Evolutionary conservation across 2,888 invertebrate genomes (phyloP), one percentile per base, ranked within the genome.

Genomic region (Lottia gigantea): DNA sequence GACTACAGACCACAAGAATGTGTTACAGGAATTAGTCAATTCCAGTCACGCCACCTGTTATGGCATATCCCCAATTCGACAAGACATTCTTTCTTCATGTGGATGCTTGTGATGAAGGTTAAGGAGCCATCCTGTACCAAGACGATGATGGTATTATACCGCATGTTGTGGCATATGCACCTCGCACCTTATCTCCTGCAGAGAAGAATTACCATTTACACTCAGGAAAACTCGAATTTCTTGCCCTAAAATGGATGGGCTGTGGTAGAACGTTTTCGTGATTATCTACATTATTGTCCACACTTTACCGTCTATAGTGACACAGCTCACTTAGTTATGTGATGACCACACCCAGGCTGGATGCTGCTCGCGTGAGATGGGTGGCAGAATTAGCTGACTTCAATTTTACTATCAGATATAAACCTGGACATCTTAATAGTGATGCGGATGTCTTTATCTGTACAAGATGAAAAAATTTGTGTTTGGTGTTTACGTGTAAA

Each of bases 91-190:
- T 11, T 16, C 15, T 66, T 12, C 31, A 61, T 8, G 25, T 66
- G n/a, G 89, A 90, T 79, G 89, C 87, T 1, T 19, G n/a, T 11
- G 55, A 1, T 55, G n/a, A 19, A 8, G 55, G 55, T 16, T 16
- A 15, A 19, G 55, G 19, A 15, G 19, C 19, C 0, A 85, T 88
- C 14, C 40, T 80, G 19, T 75, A 74, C 46, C 81, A 82, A 46
- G 46, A 46, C 16, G 63, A 64, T 16, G 46, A 46, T 25, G 49
- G 74, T 63, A 75, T 73, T 2, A 49, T 31, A 19, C 65, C 74
- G 15, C 66, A 63, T 12, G 77, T 76, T 6, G 68, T 80, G 11
- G 79, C 76, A 2, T 80, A 76, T 64, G 73, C 71, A 0, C 79
- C 80, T 0, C 68, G 79, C 6, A 78, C 78, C 7, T 64, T 80